These are phyloP conservation scores for Rallus limicola DNA, from an alignment of 2,113 vertebrate species.

Conservation along the genomic window DNA sequence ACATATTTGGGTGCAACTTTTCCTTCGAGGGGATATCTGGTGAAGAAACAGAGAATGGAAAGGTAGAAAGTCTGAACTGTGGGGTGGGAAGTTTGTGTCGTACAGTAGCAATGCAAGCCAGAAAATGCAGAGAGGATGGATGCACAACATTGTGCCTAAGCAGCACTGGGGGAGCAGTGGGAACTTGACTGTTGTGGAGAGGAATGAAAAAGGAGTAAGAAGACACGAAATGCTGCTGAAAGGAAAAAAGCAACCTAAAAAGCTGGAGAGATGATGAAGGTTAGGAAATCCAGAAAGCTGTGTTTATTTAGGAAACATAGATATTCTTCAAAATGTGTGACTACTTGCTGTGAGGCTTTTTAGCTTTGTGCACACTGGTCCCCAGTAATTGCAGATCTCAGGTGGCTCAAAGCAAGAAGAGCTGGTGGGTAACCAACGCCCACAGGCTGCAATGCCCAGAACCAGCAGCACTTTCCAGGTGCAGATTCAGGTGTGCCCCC, in stretches of 20 bases:
- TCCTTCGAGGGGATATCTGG: not conserved
- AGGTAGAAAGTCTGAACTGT: not conserved
- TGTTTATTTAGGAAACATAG: not conserved
- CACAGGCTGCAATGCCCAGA: not conserved
- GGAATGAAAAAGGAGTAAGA: not conserved
- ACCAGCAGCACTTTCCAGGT: not conserved
- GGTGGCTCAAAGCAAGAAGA: not conserved
- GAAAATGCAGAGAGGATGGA: not conserved
- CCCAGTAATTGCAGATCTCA: not conserved
- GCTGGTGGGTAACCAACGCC: not conserved
- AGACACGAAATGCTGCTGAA: not conserved
- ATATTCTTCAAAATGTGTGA: not conserved
- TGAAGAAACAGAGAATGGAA: not conserved
- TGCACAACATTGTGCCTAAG: not conserved
- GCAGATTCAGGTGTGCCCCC: not conserved
- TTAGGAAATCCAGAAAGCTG: not conserved
- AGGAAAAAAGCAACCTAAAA: not conserved
- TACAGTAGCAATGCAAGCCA: not conserved
- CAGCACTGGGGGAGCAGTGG: not conserved
- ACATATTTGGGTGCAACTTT: not conserved
- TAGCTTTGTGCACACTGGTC: not conserved
- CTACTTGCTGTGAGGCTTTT: not conserved
- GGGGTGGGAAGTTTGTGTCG: fast-evolving
- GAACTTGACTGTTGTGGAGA: not conserved
- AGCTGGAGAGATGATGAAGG: not conserved